Conservation (phyloP, 2,113 vertebrate genomes). For the Aldabrachelys gigantea region DNA sequence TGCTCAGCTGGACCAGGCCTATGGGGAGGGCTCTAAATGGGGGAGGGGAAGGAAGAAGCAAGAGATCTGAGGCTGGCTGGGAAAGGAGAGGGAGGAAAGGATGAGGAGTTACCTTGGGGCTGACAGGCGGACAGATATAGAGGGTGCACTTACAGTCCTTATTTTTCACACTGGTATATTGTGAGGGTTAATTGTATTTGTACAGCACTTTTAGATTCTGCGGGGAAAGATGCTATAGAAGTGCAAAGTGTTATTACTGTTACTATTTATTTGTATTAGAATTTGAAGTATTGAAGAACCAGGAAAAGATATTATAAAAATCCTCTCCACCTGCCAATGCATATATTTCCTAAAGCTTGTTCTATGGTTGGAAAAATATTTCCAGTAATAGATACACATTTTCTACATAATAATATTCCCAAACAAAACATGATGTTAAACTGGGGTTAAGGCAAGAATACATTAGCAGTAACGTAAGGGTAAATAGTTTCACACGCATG, state of each 20-base stretch:
- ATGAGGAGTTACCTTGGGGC: neutral
- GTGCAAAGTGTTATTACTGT: neutral
- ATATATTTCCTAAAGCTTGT: neutral
- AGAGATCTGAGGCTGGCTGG: neutral
- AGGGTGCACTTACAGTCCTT: neutral
- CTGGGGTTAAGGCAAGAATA: conserved; percentile 1
- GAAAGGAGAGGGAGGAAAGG: neutral
- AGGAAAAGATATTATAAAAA: neutral
- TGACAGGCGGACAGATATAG: neutral
- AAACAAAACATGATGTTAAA: neutral
- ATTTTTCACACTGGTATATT: neutral
- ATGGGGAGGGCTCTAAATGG: fast-evolving
- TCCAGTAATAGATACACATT: neutral
- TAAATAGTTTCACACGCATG: neutral
- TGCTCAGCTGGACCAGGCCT: neutral
- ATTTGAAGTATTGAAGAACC: neutral
- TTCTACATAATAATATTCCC: neutral
- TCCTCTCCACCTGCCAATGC: neutral
- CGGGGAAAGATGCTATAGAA: neutral
- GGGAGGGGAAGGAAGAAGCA: neutral
- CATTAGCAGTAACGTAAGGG: neutral
- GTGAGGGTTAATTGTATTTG: neutral
- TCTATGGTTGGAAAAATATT: neutral
- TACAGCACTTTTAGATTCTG: neutral
- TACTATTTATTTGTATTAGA: neutral